These are phyloP conservation scores for Erpornis zantholeuca DNA, from an alignment of 2,113 vertebrate genomes.

Conservation along the genomic window DNA sequence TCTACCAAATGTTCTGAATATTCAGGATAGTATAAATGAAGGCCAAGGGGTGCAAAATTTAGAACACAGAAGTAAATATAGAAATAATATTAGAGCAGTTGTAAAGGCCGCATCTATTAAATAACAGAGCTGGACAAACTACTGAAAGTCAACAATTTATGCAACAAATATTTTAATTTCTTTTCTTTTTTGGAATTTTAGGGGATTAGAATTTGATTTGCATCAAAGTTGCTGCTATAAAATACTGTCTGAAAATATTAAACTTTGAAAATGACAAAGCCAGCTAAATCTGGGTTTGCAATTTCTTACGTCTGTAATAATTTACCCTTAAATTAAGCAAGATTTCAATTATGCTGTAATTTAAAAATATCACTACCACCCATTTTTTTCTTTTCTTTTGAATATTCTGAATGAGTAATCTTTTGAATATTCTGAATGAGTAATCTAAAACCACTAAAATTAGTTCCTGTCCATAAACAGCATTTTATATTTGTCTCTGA, in stretches of 20 bases:
- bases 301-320: neutral
- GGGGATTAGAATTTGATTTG: neutral
- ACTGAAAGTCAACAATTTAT: neutral
- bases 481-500: neutral
- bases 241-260: neutral
- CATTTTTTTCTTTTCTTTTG: neutral
- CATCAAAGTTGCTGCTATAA: neutral
- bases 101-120: neutral
- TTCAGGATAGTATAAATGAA: neutral
- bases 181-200: neutral
- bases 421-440: neutral
- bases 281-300: neutral
- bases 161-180: neutral
- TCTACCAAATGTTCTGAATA: neutral
- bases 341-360: neutral
- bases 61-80: neutral
- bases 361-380: neutral
- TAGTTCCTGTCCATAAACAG: neutral
- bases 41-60: fast-evolving
- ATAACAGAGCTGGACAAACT: neutral
- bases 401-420: neutral
- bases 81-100: neutral
- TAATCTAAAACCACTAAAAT: neutral
- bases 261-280: neutral
- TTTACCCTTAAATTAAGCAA: neutral